Conservation (phyloP, 1,140 invertebrate species). For the Drosophila parvula region DNA sequence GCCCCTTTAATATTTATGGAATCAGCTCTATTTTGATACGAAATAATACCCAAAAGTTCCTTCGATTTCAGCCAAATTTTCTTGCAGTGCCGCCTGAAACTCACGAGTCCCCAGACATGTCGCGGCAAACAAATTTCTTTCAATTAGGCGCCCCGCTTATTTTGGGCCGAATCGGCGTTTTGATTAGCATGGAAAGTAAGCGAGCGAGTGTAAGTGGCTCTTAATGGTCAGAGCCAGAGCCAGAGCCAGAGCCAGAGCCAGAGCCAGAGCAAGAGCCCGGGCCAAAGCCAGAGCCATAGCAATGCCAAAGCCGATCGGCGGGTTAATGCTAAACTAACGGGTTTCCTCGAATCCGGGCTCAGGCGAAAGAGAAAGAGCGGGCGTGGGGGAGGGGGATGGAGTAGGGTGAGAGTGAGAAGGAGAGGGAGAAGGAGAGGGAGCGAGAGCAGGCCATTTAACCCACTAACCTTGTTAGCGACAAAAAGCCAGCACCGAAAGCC, state of each 20-base stretch:
- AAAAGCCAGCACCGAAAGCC: conserved; percentile 41
- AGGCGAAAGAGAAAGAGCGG: conserved; percentile 20
- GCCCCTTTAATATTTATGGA: not conserved
- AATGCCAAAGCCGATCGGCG: conserved; percentile 66
- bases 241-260: conserved; percentile 29
- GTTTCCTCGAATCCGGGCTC: conserved; percentile 39
- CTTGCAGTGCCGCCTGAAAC: conserved; percentile 1
- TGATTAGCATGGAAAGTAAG: conserved; percentile 68
- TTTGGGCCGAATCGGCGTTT: conserved; percentile 21
- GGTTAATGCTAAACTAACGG: conserved; percentile 35
- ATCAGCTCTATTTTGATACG: not conserved
- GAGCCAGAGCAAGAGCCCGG: not conserved
- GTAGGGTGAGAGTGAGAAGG: conserved; percentile 13
- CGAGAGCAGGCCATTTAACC: conserved; percentile 64
- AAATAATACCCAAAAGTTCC: not conserved
- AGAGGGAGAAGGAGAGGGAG: conserved; percentile 9
- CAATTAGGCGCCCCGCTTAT: conserved; percentile 41
- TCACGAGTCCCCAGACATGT: conserved; percentile 30
- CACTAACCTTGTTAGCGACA: conserved; percentile 77
- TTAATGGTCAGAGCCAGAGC: conserved; percentile 58
- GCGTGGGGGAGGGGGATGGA: conserved; percentile 14
- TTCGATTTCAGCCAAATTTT: not conserved
- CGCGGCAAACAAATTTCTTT: conserved; percentile 56
- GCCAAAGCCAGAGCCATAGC: conserved; percentile 40
- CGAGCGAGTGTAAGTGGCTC: conserved; percentile 59